Evolutionary conservation across 2,113 vertebrate genomes (phyloP), one percentile per base, ranked within the genome.

Genomic region (Butorides virescens): DNA sequence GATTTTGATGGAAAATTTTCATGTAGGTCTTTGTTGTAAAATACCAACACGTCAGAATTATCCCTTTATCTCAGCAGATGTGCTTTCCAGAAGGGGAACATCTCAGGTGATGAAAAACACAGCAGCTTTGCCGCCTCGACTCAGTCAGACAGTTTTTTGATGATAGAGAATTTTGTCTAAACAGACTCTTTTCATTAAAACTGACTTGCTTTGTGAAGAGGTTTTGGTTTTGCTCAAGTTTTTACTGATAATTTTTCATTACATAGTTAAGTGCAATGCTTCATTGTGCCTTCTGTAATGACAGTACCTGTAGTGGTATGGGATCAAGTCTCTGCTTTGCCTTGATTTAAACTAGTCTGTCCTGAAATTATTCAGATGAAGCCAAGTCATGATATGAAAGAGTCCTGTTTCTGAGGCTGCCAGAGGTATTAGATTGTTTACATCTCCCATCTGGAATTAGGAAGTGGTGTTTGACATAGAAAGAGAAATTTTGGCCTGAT

Each of bases 61-160:
- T 55, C 22, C 78, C 70, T 96, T 96, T 93, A 93, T 94, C 77
- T 92, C 88, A 93, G 85, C 90, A 93, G 92, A 94, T 85, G 56
- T 7, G 4, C 56, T 88, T 93, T 92, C 77, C 85, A 94, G 93
- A 85, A 92, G 32, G 30, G 49, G 53, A 90, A 79, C 14, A 82
- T 88, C 74, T 95, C 92, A 94, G 81, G 90, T 90, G 90, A 88
- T 95, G 62, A 95, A 90, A 96, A 92, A 63, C 90, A 79, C 56
- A 88, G 85, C 56, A 78, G 66, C 67, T 96, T 93, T 94, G 56
- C 88, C 2, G 3, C 58, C 74, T 92, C 0, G 0, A 21, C 56
- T 95, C 73, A 80, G 67, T 62, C 32, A 86, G 62, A 36, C 8
- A 26, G 21, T 5, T 18, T 61, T 84, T 70, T 91, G 74, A 67